Evolutionary conservation across 2,113 vertebrate genomes (phyloP).

Genomic region (Pyxicephalus adspersus): DNA sequence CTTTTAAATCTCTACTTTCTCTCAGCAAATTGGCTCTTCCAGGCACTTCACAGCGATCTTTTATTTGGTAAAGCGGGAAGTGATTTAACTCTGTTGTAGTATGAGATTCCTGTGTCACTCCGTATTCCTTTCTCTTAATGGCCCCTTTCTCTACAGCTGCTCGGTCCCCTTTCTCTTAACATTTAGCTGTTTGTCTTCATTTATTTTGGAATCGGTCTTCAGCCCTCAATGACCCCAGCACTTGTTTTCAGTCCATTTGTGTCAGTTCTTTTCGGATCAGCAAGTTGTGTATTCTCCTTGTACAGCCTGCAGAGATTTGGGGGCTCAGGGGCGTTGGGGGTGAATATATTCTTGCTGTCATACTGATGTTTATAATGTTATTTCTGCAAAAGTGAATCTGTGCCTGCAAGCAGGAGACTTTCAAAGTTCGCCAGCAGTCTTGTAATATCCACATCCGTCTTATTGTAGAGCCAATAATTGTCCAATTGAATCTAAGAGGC

Average conservation of each 20-base stretch:
- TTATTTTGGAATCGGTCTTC: slow-evolving; percentile 8
- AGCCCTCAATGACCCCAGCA: slow-evolving; percentile 11
- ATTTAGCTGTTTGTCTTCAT: slow-evolving; percentile 27
- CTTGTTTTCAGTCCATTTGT: slow-evolving; percentile 48
- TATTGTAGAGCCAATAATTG: slow-evolving; percentile 30
- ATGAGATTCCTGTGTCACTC: slow-evolving; percentile 18
- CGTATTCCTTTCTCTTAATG: slow-evolving; percentile 8
- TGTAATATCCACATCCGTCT: slow-evolving; percentile 20
- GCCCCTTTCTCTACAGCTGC: neutral
- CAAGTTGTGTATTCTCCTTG: neutral
- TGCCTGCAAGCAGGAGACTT: slow-evolving; percentile 39
- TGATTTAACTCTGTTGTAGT: slow-evolving; percentile 2
- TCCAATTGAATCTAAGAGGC: slow-evolving; percentile 16
- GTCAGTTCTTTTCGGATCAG: slow-evolving; percentile 37
- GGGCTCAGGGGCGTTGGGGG: neutral
- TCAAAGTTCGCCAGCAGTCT: neutral
- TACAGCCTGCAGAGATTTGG: slow-evolving; percentile 43
- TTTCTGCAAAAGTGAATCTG: slow-evolving; percentile 43
- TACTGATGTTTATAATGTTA: slow-evolving; percentile 41
- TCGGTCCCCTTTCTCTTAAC: slow-evolving; percentile 14
- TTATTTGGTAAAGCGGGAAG: neutral
- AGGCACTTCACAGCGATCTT: slow-evolving; percentile 22
- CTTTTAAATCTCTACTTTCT: slow-evolving; percentile 13
- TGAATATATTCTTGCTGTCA: slow-evolving; percentile 32
- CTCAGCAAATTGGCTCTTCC: slow-evolving; percentile 3